Conservation (phyloP, 1,140 invertebrate species). For the Leptopilina boulardi region DNA sequence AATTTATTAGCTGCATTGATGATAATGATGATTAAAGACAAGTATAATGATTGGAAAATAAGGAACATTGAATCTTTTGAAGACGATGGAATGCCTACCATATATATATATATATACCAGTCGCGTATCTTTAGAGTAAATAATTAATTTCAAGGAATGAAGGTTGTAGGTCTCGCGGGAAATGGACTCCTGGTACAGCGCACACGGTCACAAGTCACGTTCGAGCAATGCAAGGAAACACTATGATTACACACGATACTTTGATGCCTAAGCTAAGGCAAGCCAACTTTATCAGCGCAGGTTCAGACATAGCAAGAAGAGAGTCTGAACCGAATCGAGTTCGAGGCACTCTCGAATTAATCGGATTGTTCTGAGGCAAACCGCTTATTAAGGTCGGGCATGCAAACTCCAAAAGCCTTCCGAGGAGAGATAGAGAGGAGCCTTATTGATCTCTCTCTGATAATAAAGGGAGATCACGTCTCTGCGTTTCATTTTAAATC, state of each 20-base stretch:
- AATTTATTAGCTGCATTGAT: no score
- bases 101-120: background rate
- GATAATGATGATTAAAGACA: background rate
- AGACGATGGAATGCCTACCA: slow-evolving; percentile 48
- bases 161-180: slow-evolving; percentile 25
- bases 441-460: slow-evolving; percentile 63
- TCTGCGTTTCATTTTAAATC: slow-evolving; percentile 65
- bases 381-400: slow-evolving; percentile 71
- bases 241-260: slow-evolving; percentile 70
- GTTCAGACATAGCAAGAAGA: slow-evolving; percentile 38
- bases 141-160: slow-evolving; percentile 62
- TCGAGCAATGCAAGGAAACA: slow-evolving; percentile 67
- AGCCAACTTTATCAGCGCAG: slow-evolving; percentile 48
- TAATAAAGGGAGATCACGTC: slow-evolving; percentile 60
- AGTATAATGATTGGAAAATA: slow-evolving; percentile 40
- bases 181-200: slow-evolving; percentile 43
- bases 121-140: slow-evolving; percentile 42
- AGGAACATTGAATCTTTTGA: slow-evolving; percentile 56
- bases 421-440: slow-evolving; percentile 36
- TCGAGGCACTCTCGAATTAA: slow-evolving; percentile 66
- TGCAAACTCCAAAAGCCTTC: slow-evolving; percentile 63
- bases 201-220: slow-evolving; percentile 67
- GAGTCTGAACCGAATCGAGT: slow-evolving; percentile 41
- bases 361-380: slow-evolving; percentile 70
- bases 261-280: slow-evolving; percentile 62